A percentile compares a stretch with the other conserved stretches of the same genome.
phyloP scores from a whole-genome alignment of 1,140 invertebrate genomes.

The Pseudomyrmex concolor region DNA sequence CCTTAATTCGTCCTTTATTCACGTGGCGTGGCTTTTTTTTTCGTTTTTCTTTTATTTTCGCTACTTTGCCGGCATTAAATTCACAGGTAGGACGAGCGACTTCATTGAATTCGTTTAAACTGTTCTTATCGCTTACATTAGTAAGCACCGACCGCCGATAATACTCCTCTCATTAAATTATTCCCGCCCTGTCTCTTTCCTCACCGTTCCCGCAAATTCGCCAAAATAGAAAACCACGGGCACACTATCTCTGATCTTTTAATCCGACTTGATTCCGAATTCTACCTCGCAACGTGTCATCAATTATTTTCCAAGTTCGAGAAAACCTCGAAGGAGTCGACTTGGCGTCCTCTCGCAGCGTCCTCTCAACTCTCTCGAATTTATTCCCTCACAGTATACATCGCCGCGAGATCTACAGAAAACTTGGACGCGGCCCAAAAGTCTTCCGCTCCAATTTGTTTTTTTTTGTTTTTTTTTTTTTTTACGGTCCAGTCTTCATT shows the following conservation, averaged over 20 bases:
- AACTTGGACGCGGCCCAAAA: conserved; percentile 51
- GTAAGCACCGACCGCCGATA: conserved; percentile 52
- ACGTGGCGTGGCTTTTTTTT: neutral
- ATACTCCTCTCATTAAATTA: conserved; percentile 58
- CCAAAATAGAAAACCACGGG: conserved; percentile 53
- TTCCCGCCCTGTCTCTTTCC: conserved; percentile 39
- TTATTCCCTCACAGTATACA: conserved; percentile 40
- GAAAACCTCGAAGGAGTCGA: conserved; percentile 57
- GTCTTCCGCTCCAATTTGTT: conserved; percentile 38
- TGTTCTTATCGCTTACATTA: conserved; percentile 61
- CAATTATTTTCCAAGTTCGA: conserved; percentile 59
- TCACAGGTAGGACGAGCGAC: conserved; percentile 48
- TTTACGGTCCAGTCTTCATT: conserved; percentile 56
- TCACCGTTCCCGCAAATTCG: conserved; percentile 46
- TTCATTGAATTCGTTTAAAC: conserved; percentile 62
- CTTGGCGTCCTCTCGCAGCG: conserved; percentile 55
- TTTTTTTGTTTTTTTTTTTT: neutral
- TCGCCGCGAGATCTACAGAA: conserved; percentile 33
- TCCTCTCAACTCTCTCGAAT: conserved; percentile 39
- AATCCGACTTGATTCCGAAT: conserved; percentile 55
- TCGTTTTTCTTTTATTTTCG: conserved; percentile 42
- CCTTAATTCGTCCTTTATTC: conserved; percentile 54
- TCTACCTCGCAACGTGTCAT: conserved; percentile 56
- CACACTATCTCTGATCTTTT: conserved; percentile 58
- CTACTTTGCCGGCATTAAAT: conserved; percentile 56